Percentiles rank a stretch among this genome's conserved stretches.
Evolutionary conservation across 1,140 invertebrate genomes (phyloP).

Genomic region (Panonychus citri): DNA sequence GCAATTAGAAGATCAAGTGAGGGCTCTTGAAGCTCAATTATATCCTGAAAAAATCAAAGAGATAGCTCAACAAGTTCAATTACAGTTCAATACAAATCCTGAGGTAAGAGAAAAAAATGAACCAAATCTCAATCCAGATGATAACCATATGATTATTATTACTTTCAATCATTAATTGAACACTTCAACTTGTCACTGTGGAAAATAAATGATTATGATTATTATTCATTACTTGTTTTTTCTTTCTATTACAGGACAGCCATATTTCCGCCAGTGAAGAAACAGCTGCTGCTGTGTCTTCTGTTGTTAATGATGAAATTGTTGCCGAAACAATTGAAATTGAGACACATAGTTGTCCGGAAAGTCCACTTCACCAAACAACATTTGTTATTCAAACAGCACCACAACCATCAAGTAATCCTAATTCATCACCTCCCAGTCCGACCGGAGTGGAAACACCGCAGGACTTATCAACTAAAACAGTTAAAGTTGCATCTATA

Average conservation of each 20-base stretch:
- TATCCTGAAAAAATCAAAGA: slow-evolving; percentile 28
- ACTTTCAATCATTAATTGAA: too few relatives aligned
- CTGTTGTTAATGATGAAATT: slow-evolving; percentile 7
- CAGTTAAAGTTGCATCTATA: not conserved
- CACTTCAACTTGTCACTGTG: too few relatives aligned
- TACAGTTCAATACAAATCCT: slow-evolving; percentile 16
- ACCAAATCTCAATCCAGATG: not conserved
- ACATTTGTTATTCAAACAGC: not conserved
- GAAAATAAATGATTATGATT: too few relatives aligned
- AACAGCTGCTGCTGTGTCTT: slow-evolving; percentile 11
- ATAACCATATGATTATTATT: too few relatives aligned
- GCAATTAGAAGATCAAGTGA: slow-evolving; percentile 47
- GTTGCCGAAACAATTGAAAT: slow-evolving; percentile 11
- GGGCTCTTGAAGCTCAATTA: slow-evolving; percentile 39
- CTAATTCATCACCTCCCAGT: not conserved
- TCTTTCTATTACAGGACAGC: not conserved
- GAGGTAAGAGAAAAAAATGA: not conserved
- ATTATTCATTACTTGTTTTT: not conserved
- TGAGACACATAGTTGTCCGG: slow-evolving; percentile 10
- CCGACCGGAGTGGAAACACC: not conserved
- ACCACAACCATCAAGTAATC: not conserved
- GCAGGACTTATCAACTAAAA: not conserved
- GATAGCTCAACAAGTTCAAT: slow-evolving; percentile 26
- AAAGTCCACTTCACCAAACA: slow-evolving; percentile 1
- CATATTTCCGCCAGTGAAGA: not conserved